These are phyloP conservation scores for Lithobates pipiens DNA, from an alignment of 2,797 vertebrate genomes.

Conservation along the genomic window DNA sequence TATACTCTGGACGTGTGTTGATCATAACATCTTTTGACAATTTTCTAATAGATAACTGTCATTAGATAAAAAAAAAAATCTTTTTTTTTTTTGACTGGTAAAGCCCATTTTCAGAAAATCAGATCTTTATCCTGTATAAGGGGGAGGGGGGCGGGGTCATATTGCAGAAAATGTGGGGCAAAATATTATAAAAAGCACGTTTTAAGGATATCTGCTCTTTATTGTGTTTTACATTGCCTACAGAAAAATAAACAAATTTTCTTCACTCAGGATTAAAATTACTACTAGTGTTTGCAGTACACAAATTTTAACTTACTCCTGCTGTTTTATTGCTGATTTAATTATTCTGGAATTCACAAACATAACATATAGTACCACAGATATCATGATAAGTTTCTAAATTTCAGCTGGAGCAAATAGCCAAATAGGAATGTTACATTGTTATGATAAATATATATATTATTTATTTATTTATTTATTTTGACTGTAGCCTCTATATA, in stretches of 20 bases:
- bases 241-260: not conserved
- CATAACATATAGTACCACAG: not conserved
- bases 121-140: too few species aligned
- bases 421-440: not conserved
- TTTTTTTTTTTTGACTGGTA: too few species aligned
- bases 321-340: conserved; percentile 16
- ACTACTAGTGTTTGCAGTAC: not conserved
- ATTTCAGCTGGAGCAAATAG: not conserved
- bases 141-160: too few species aligned
- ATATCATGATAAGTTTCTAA: not conserved
- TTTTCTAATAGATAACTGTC: too few species aligned
- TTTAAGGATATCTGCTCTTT: not conserved
- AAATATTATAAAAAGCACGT: not conserved
- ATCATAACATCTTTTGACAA: too few species aligned
- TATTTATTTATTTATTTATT: not conserved
- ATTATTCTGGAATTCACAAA: conserved; percentile 1
- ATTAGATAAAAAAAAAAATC: too few species aligned
- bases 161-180: not conserved
- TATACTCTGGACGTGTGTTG: too few species aligned
- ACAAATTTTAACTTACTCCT: conserved; percentile 7
- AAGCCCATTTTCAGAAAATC: too few species aligned
- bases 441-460: not conserved
- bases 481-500: not conserved
- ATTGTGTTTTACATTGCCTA: not conserved
- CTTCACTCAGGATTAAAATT: not conserved